Base-by-base conservation (phyloP, 2,797 vertebrate species). In the Lemur catta region DNA sequence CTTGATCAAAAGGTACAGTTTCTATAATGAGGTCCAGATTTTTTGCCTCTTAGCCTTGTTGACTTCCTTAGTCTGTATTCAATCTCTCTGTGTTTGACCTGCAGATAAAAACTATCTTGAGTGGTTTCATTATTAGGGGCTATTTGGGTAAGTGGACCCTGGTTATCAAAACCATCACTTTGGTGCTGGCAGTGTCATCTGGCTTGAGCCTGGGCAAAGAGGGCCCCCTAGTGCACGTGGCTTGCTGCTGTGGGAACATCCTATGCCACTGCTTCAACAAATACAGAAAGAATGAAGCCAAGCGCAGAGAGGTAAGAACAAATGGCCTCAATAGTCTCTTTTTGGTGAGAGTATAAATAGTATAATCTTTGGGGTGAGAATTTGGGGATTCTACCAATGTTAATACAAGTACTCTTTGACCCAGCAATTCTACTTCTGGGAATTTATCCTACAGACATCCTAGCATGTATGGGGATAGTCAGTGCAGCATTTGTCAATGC, bases 101-200 rank as follows among this genome's bases (percentile, higher is more conserved):
- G 88, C 98, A 99, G 99, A 99, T 99, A 97, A 99, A 99, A 98
- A 99, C 99, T 92, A 99, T 99, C 98, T 98, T 99, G 94, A 99
- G 99, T 69, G 99, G 99, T 69, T 99, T 99, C 98, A 99, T 99
- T 98, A 99, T 99, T 98, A 99, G 99, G 14, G 99, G 99, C 93
- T 99, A 99, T 98, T 98, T 99, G 98, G 99, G 99, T 79, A 99
- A 99, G 98, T 99, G 99, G 99, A 99, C 99, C 1, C 98, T 99
- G 95, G 98, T 99, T 94, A 99, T 99, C 97, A 99, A 99, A 99
- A 99, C 99, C 67, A 98, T 99, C 98, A 99, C 99, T 2, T 98
- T 99, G 97, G 99, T 99, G 30, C 95, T 99, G 97, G 99, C 99
- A 0, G 99, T 99, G 74, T 99, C 99, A 18, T 99, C 99, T 0